phyloP scores from a whole-genome alignment of 2,888 invertebrate genomes.

The Periphyllus acericola region DNA sequence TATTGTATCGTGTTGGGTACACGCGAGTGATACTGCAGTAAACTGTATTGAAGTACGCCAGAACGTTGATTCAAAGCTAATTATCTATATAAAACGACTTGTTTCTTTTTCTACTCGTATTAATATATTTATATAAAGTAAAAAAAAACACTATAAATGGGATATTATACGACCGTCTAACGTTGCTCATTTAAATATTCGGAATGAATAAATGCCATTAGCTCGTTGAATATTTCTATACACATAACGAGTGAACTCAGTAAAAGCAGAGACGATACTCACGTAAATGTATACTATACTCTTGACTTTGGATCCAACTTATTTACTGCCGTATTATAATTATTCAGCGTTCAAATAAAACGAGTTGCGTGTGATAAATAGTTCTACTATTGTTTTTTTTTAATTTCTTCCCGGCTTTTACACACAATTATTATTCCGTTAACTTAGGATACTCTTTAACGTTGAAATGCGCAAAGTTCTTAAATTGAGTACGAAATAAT shows the following conservation, averaged over 20 bases:
- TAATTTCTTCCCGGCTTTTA: not conserved
- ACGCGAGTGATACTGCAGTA: too few species aligned
- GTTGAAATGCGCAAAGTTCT: not conserved
- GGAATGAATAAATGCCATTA: conserved; percentile 30
- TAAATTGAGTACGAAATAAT: not conserved
- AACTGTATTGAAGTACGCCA: too few species aligned
- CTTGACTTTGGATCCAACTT: conserved; percentile 11
- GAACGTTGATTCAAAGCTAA: too few species aligned
- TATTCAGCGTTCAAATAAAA: conserved; percentile 40
- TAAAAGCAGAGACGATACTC: conserved; percentile 25
- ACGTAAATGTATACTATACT: conserved; percentile 9
- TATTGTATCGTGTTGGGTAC: too few species aligned
- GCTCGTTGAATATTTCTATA: conserved; percentile 30
- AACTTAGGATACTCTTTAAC: conserved; percentile 7
- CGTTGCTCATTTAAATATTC: conserved; percentile 27
- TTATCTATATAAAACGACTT: not conserved
- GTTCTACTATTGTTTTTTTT: conserved; percentile 28
- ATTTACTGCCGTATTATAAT: conserved; percentile 28
- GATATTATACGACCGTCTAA: not conserved
- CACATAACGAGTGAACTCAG: not conserved
- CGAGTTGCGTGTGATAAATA: conserved; percentile 28
- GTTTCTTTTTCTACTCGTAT: not conserved
- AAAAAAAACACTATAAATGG: too few species aligned
- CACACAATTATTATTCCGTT: not conserved
- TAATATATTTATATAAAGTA: too few species aligned